Base-by-base conservation (phyloP, 2,888 invertebrate genomes). In the Epirrhoe tristata region DNA sequence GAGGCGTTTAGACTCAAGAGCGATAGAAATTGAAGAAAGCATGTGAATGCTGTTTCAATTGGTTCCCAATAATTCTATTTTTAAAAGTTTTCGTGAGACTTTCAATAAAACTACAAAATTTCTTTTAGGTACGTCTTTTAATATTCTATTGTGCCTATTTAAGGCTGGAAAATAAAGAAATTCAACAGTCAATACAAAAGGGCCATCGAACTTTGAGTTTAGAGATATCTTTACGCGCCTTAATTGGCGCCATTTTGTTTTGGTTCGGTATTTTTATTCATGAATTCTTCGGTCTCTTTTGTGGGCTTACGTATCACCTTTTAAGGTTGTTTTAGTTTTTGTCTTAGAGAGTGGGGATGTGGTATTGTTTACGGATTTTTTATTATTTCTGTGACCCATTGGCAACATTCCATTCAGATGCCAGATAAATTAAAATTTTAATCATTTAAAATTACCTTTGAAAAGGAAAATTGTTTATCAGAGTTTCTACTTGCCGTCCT, bases 181-280 rank as follows among this genome's bases (percentile, higher is more conserved):
- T 65, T 60, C 60, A 59, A 67, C 61, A 61, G 62, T 71, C 63
- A 50, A 64, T 58, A 78, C 80, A 73, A 78, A 80, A 78, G 74
- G 79, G 76, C 69, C 82, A 74, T 73, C 81, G 81, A 78, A 81
- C 85, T 76, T 74, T 73, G 71, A 76, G 79, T 76, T 85, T 84
- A 85, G 86, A 85, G 78, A 81, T 81, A 81, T 80, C 80, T 51
- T 78, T 80, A 80, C 78, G 74, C 77, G 72, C 83, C 83, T 84
- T 89, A 87, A 87, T 86, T 85, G 86, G 82, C 81, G 82, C 81
- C 82, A 84, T 84, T 76, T 82, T 81, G 82, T 83, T 88, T 87
- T 84, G 85, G 85, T 75, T 76, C 75, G 84, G 84, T 81, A 86
- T 90, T 89, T 89, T 89, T 89, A 90, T 90, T 89, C 89, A 88